Conservation (phyloP, 2,888 invertebrate genomes). For the Apotomis turbidana region DNA sequence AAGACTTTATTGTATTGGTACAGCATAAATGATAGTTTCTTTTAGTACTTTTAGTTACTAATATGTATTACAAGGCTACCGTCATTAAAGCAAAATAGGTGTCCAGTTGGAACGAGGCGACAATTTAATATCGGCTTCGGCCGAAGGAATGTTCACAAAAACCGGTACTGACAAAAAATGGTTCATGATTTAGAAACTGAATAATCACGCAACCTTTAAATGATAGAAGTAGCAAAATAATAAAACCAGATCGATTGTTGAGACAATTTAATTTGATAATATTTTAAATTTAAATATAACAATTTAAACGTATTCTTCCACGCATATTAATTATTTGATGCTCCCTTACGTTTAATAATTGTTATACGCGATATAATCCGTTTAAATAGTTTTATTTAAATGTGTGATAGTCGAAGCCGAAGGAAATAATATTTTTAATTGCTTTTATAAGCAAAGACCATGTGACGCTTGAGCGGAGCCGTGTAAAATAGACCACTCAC, state of each 20-base stretch:
- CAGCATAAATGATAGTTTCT: constrained; percentile 16
- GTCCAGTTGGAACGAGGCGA: constrained; percentile 14
- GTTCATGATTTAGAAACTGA: constrained; percentile 8
- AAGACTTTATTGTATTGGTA: constrained; percentile 2
- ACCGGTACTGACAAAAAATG: constrained; percentile 29
- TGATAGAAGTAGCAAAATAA: neutral
- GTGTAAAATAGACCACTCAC: too few species aligned
- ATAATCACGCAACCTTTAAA: neutral
- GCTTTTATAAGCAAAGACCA: too few species aligned
- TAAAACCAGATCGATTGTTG: constrained; percentile 4
- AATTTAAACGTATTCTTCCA: too few species aligned
- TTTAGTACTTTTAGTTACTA: constrained; percentile 5
- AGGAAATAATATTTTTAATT: too few species aligned
- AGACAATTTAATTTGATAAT: neutral
- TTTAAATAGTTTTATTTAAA: too few species aligned
- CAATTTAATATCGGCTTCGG: constrained; percentile 23
- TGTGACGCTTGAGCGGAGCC: too few species aligned
- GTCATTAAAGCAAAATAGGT: constrained; percentile 16
- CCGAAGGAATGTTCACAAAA: constrained; percentile 28
- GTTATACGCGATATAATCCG: too few species aligned
- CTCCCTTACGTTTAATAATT: too few species aligned
- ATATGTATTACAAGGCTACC: constrained; percentile 15
- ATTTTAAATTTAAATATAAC: too few species aligned
- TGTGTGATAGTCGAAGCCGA: too few species aligned
- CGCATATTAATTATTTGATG: too few species aligned